Conservation (phyloP, 2,888 invertebrate species). For the Lasius fuliginosus region DNA sequence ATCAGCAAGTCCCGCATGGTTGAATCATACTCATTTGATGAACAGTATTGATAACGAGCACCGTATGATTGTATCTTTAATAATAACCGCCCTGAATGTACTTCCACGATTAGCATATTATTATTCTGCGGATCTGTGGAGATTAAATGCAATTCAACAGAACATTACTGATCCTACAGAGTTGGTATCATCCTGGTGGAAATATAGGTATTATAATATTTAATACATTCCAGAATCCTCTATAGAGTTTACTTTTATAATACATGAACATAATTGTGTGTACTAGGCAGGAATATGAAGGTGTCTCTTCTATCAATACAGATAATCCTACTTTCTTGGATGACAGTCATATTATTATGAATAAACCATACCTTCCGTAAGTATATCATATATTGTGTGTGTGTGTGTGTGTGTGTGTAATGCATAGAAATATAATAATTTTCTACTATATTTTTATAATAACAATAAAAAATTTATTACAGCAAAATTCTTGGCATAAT, state of each 20-base stretch:
- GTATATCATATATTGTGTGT: slow-evolving; percentile 66
- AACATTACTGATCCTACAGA: slow-evolving; percentile 71
- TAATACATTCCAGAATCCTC: background rate
- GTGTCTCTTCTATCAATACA: slow-evolving; percentile 62
- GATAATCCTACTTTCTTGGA: slow-evolving; percentile 79
- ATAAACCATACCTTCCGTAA: slow-evolving; percentile 83
- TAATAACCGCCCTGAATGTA: slow-evolving; percentile 82
- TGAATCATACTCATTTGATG: slow-evolving; percentile 74
- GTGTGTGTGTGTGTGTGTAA: background rate
- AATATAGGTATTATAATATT: slow-evolving; percentile 76
- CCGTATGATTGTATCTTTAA: slow-evolving; percentile 76
- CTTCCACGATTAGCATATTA: slow-evolving; percentile 84
- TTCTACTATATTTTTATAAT: background rate
- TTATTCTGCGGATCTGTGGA: slow-evolving; percentile 80
- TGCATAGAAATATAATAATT: slow-evolving; percentile 10
- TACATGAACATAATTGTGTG: slow-evolving; percentile 26
- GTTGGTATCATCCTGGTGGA: slow-evolving; percentile 81
- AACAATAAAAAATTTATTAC: slow-evolving; percentile 38
- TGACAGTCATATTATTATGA: slow-evolving; percentile 80
- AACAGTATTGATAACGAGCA: slow-evolving; percentile 73
- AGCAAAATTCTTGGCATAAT: slow-evolving; percentile 82
- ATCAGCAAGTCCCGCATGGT: slow-evolving; percentile 81
- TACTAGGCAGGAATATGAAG: slow-evolving; percentile 78
- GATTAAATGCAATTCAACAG: slow-evolving; percentile 78
- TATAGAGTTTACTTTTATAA: slow-evolving; percentile 8